Conservation (phyloP, 2,113 vertebrate genomes). For the Epinephelus fuscoguttatus region DNA sequence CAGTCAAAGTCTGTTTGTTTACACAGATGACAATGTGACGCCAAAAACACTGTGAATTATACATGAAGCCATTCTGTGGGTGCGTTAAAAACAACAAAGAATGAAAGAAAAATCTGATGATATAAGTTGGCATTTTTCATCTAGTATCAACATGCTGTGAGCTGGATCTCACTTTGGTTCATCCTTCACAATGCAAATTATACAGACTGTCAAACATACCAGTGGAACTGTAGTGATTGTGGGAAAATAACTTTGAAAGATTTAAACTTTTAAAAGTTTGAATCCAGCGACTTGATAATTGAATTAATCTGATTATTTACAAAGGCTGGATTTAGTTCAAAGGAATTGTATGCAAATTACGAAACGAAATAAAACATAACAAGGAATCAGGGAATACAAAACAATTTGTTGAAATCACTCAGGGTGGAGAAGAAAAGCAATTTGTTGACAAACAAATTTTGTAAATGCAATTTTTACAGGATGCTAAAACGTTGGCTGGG, state of each 20-base stretch:
- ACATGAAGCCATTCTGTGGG: conserved; percentile 31
- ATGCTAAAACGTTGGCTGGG: neutral
- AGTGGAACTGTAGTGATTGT: neutral
- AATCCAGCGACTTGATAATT: neutral
- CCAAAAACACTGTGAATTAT: conserved; percentile 41
- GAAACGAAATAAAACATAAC: neutral
- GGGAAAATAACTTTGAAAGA: neutral
- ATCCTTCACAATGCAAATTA: neutral
- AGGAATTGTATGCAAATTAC: neutral
- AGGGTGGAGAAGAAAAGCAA: neutral
- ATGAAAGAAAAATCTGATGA: neutral
- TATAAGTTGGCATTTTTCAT: neutral
- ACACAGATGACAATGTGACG: conserved; percentile 15
- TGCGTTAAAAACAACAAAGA: conserved; percentile 19
- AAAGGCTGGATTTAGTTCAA: neutral
- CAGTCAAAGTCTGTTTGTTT: conserved; percentile 6
- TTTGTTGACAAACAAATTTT: neutral
- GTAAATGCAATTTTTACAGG: neutral
- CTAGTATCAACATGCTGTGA: neutral
- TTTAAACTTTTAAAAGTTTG: neutral
- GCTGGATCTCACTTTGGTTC: neutral
- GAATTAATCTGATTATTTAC: conserved; percentile 16
- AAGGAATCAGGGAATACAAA: neutral
- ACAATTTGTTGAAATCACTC: conserved; percentile 4
- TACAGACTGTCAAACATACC: conserved; percentile 1